Base-by-base conservation (phyloP, 2,113 vertebrate species). In the Marmota flaviventris region DNA sequence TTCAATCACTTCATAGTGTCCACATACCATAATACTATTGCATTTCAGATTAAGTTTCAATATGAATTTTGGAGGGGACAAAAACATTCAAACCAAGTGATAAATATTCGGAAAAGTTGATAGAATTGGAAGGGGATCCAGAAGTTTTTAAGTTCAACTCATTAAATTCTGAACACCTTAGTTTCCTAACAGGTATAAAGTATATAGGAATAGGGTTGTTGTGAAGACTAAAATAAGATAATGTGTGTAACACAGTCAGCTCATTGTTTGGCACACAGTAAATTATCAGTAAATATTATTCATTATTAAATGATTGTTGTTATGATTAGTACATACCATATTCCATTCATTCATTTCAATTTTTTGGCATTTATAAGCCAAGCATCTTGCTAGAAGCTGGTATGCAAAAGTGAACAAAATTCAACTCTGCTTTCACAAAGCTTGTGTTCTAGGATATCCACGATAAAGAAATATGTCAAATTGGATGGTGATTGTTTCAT, bases 201-300 rank as follows among this genome's bases (percentile, higher is more conserved):
- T 78, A 56, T 56, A 42, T 72, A 77, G 53, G 22, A 63, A 61
- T 27, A 84, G 61, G 17, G 3, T 84, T 86, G 42, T 56, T 82
- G 27, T 82, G 61, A 67, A 69, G 25, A 92, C 4, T 72, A 69
- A 96, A 89, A 84, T 27, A 18, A 96, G 53, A 82, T 67, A 53
- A 85, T 53, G 58, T 89, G 82, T n/a, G 8, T 89, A 65, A 92
- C 91, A 72, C 67, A 81, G 4, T 89, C 85, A 86, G 14, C 20
- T 92, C 25, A 70, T 75, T 63, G 65, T 79, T 76, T 94, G 81
- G 63, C 65, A 91, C 48, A 70, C 6, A 85, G 69, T 89, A 88
- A 93, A 91, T 79, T 79, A 91, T 48, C 37, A 37, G 8, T 84
- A 89, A 89, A 82, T 76, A 61, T 63, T 85, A 72, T 24, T 53